These are phyloP conservation scores for Myiothlypis coronata DNA, from an alignment of 2,797 vertebrate species.

Conservation along the genomic window DNA sequence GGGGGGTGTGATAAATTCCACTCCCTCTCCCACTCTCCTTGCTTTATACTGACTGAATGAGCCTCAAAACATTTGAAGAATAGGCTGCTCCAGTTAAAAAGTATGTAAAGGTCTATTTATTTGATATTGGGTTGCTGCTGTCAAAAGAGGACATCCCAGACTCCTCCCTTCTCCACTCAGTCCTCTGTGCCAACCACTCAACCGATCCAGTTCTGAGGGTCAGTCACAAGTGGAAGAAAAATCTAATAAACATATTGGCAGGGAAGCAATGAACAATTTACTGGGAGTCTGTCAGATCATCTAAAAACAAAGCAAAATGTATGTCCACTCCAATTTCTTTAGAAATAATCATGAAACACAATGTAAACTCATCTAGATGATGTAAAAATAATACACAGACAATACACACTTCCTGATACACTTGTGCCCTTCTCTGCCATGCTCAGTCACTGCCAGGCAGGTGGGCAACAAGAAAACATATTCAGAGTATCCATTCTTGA, in stretches of 20 bases:
- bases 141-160: not conserved
- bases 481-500: accelerated
- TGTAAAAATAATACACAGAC: not conserved
- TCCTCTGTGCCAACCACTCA: not conserved
- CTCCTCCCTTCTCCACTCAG: accelerated
- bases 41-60: not conserved
- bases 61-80: not conserved
- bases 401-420: not conserved
- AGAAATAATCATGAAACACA: not conserved
- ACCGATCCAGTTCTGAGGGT: not conserved
- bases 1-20: not conserved
- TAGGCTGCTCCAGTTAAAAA: not conserved
- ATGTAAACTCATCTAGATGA: not conserved
- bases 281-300: not conserved
- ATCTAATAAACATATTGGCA: not conserved
- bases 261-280: not conserved
- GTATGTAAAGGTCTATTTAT: not conserved
- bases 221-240: not conserved
- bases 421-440: not conserved
- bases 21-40: not conserved
- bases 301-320: not conserved
- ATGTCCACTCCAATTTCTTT: not conserved
- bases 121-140: not conserved
- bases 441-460: not conserved
- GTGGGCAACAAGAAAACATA: not conserved